These are phyloP conservation scores for Sebastes jordani DNA, from an alignment of 2,797 vertebrate genomes.

Conservation along the genomic window DNA sequence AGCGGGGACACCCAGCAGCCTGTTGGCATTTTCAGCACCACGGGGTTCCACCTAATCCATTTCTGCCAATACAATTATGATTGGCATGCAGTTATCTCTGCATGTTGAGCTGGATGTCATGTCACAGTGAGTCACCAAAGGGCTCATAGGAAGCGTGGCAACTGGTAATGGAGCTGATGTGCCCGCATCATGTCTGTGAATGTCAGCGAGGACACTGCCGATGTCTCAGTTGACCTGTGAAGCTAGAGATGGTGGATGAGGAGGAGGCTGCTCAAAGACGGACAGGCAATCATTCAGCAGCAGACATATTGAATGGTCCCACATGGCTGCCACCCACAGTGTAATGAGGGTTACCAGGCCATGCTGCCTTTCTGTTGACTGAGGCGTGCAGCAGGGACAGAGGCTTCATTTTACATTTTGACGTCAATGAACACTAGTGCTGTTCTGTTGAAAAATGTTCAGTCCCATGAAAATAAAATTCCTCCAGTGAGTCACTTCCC, in stretches of 20 bases:
- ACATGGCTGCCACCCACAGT: conserved; percentile 51
- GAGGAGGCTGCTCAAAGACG: conserved; percentile 18
- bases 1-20: conserved; percentile 43
- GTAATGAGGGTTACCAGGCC: conserved; percentile 70
- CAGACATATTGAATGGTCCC: conserved; percentile 58
- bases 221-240: conserved; percentile 57
- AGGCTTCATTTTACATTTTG: conserved; percentile 48
- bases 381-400: conserved; percentile 33
- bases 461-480: neutral
- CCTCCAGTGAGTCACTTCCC: neutral
- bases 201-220: conserved; percentile 56
- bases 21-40: conserved; percentile 43
- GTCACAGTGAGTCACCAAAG: conserved; percentile 38
- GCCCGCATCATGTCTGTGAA: conserved; percentile 62
- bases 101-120: conserved; percentile 41
- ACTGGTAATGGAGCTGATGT: conserved; percentile 49
- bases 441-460: neutral
- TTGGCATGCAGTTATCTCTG: conserved; percentile 47
- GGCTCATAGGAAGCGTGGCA: conserved; percentile 30
- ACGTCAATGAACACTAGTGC: conserved; percentile 36
- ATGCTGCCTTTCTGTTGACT: conserved; percentile 52
- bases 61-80: conserved; percentile 61
- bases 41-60: conserved; percentile 47
- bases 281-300: conserved; percentile 62
- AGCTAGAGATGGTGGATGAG: conserved; percentile 36